Evolutionary conservation across 2,113 vertebrate species (phyloP).

Genomic region (Bubalus kerabau): DNA sequence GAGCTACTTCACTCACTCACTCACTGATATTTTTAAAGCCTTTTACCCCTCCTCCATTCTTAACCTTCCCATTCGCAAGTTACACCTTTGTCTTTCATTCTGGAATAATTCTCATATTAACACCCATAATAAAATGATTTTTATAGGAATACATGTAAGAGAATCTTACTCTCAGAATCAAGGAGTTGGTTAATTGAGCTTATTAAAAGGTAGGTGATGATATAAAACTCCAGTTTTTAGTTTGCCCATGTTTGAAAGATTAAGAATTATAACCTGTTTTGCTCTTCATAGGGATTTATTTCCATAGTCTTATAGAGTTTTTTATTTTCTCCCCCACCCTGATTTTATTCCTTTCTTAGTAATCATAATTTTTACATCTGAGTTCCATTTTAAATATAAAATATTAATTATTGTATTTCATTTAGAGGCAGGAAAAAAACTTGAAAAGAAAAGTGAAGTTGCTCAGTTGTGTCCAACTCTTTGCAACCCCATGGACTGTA

Average conservation of each 20-base stretch:
- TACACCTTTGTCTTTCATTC: background rate
- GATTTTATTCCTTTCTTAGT: conserved; percentile 4
- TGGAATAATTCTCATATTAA: background rate
- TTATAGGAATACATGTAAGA: background rate
- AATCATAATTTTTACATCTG: background rate
- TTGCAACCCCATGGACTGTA: background rate
- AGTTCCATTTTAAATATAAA: conserved; percentile 23
- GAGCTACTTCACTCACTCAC: too few species aligned
- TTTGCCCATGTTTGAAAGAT: conserved; percentile 7
- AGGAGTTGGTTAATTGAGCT: background rate
- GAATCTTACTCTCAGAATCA: conserved; percentile 1
- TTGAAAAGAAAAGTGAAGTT: background rate
- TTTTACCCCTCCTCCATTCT: background rate
- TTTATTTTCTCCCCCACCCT: background rate
- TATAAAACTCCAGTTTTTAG: background rate
- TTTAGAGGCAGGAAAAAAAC: background rate
- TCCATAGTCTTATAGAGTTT: background rate
- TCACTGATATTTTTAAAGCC: background rate
- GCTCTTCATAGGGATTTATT: background rate
- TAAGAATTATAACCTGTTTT: background rate
- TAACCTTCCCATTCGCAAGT: background rate
- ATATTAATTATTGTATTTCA: conserved; percentile 26
- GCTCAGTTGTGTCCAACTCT: background rate
- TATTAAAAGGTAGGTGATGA: background rate
- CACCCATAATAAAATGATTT: background rate